Evolutionary conservation across 2,888 invertebrate species (phyloP).

Genomic region (Sepioteuthis lessoniana): DNA sequence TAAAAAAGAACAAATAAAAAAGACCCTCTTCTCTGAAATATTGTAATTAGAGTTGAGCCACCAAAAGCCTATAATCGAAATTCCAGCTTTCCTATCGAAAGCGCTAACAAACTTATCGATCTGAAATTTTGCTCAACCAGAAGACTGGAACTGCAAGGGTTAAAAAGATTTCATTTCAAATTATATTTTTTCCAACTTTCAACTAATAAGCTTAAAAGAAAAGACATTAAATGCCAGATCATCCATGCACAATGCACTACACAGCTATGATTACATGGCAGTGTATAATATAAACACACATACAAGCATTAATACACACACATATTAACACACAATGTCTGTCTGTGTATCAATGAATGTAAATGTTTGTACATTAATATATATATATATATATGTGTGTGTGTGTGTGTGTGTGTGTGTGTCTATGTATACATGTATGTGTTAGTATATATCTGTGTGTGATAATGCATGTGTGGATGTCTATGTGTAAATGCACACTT

Average conservation of each 20-base stretch:
- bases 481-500: too few relatives aligned
- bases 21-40: not conserved
- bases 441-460: too few relatives aligned
- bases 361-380: too few relatives aligned
- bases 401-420: too few relatives aligned
- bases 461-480: too few relatives aligned
- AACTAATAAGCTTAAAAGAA: slow-evolving; percentile 5
- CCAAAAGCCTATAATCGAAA: slow-evolving; percentile 20
- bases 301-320: too few relatives aligned
- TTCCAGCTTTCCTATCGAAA: not conserved
- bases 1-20: not conserved
- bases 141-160: not conserved
- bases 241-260: not conserved
- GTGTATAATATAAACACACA: not conserved
- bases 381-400: too few relatives aligned
- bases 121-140: not conserved
- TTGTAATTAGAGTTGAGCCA: not conserved
- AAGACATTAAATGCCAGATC: not conserved
- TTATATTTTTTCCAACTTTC: not conserved
- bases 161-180: not conserved
- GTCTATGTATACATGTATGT: too few relatives aligned
- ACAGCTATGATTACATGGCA: not conserved
- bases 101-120: not conserved
- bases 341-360: too few relatives aligned
- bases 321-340: too few relatives aligned